A percentile compares a stretch with the other conserved stretches of the same genome.
Conservation (phyloP, 2,888 invertebrate genomes). For the Microdon myrmicae region DNA sequence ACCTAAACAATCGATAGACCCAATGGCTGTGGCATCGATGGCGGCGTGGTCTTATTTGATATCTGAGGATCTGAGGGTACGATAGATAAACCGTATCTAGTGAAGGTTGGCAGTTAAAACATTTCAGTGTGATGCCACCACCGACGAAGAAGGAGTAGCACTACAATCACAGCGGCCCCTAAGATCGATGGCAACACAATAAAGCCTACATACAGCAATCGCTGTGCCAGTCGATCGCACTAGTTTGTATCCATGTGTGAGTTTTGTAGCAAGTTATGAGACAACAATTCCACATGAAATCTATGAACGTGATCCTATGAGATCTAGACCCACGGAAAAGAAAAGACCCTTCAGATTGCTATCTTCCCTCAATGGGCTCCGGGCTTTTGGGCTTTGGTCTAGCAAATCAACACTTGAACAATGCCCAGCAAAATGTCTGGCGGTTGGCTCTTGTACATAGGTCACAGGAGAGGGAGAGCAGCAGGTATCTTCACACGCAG, state of each 20-base stretch:
- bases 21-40: slow-evolving; percentile 5
- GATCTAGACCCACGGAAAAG: slow-evolving; percentile 15
- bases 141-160: slow-evolving; percentile 5
- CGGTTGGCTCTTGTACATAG: too few species aligned
- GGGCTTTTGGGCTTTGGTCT: slow-evolving; percentile 31
- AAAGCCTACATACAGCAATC: slow-evolving; percentile 42
- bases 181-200: slow-evolving; percentile 37
- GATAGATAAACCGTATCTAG: slow-evolving; percentile 46
- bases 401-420: slow-evolving; percentile 52
- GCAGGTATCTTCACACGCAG: too few species aligned
- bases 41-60: slow-evolving; percentile 8
- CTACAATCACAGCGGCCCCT: slow-evolving; percentile 10
- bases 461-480: too few species aligned
- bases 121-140: slow-evolving; percentile 41
- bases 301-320: slow-evolving; percentile 32
- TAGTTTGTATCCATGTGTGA: not conserved
- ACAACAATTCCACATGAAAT: slow-evolving; percentile 40
- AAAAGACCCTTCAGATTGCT: slow-evolving; percentile 29
- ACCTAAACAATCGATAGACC: slow-evolving; percentile 39
- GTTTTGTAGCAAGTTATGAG: slow-evolving; percentile 43
- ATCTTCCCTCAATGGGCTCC: slow-evolving; percentile 16
- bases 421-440: slow-evolving; percentile 43
- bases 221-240: slow-evolving; percentile 11
- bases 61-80: slow-evolving; percentile 40
- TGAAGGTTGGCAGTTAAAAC: slow-evolving; percentile 30